Base-by-base conservation (phyloP, 1,140 invertebrate genomes). In the Lasaia peninsularis region DNA sequence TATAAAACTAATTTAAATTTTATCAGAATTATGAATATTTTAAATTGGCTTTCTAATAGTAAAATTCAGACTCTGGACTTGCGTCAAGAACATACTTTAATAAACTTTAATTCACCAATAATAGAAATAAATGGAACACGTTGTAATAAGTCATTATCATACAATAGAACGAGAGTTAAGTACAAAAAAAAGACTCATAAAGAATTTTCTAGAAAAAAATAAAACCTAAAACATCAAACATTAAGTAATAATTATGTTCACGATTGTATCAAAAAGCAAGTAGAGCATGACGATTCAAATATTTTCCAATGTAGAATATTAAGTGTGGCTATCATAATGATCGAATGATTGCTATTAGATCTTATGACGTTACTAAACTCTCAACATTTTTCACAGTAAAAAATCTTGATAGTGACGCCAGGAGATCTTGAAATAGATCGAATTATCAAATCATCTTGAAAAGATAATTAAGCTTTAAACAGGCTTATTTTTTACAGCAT, bases 231-330 rank as follows among this genome's bases (percentile, higher is more conserved):
- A 83, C 67, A 60, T 73, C 77, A 75, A n/a, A n/a, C 24, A 28
- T 44, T 18, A 44, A 20, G 40, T 48, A 48, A 48, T 48, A 20
- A 48, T 48, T 67, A 73, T 71, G 72, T 74, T 73, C 74, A 66
- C 67, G 64, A 70, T 44, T 24, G 21, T 77, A 79, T 76, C 80
- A 84, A 84, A 74, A 76, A 81, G 80, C 80, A 78, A 79, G 81
- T 77, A 73, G 75, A 80, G 85, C 82, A 88, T 88, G 85, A 86
- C 85, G 78, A 63, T 85, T 85, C 85, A 86, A 88, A 88, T 86
- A 86, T 87, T 86, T 86, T 86, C 70, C 72, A 86, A 88, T 86
- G 85, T 88, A 80, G 80, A 85, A 86, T 86, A 88, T 86, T 85
- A 85, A 88, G 80, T 85, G 80, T 82, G 78, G 81, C 77, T 77